Conservation (phyloP, 2,888 invertebrate species). For the Metellina segmentata region DNA sequence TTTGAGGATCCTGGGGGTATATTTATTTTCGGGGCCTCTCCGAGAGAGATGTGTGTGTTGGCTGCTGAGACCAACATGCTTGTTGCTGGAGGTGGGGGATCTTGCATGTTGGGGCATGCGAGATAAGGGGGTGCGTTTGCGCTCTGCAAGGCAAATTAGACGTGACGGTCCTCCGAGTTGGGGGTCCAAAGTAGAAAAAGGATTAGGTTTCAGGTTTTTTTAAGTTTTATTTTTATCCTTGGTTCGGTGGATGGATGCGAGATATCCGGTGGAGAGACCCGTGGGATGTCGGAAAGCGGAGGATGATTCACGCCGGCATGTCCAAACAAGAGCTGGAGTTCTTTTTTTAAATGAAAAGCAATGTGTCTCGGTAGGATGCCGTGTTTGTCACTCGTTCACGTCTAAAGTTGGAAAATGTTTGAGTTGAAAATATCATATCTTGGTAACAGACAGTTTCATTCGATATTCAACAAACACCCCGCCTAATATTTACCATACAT, state of each 20-base stretch:
- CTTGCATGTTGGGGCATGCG: background rate
- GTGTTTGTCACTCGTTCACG: too few species aligned
- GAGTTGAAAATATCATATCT: too few species aligned
- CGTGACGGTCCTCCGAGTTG: constrained; percentile 7
- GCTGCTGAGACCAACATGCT: background rate
- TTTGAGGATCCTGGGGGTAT: constrained; percentile 66
- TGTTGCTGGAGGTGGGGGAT: constrained; percentile 19
- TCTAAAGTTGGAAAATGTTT: too few species aligned
- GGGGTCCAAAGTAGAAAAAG: background rate
- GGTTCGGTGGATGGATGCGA: background rate
- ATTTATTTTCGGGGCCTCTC: constrained; percentile 59
- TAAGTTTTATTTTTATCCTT: background rate
- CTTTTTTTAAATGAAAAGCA: too few species aligned
- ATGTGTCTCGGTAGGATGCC: too few species aligned
- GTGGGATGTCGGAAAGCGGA: too few species aligned
- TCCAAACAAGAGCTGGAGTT: too few species aligned
- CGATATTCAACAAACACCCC: too few species aligned
- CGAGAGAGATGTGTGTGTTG: constrained; percentile 42
- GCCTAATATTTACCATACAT: too few species aligned
- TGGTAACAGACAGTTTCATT: too few species aligned
- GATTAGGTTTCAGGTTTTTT: background rate
- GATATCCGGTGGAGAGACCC: background rate
- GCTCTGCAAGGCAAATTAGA: constrained; percentile 42
- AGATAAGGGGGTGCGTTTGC: constrained; percentile 16
- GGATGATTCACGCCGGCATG: too few species aligned